Evolutionary conservation across 2,797 vertebrate species (phyloP), one percentile per base, ranked within the genome.

Genomic region (Phylloscopus collybita): DNA sequence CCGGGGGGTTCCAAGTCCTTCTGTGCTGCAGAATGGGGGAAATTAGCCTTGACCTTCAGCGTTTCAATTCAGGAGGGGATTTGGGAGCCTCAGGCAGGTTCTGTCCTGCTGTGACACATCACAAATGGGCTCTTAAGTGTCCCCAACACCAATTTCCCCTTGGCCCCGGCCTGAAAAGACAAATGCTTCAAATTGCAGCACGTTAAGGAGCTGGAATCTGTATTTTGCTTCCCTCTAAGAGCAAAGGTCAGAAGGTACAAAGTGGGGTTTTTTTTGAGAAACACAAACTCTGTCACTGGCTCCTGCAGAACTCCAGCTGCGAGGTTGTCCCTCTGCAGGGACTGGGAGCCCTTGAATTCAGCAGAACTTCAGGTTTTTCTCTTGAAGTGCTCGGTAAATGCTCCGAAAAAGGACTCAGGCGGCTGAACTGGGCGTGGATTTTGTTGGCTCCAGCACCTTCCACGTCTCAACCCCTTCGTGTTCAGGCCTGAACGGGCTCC

Each of bases 11-110:
- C 25, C 34, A 84, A 94, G 40, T n/a, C 88, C 45, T 45, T 59
- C 82, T 70, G 86, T 40, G 44, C 79, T 30, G 17, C 49, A 67
- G 54, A 93, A 91, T 3, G 29, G 67, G 32, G 21, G 64, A 64
- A 92, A 92, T 93, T 66, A 80, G 30, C 17, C 32, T 45, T 94
- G 95, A 88, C 95, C 91, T 95, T 94, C 83, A 92, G 53, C 47
- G 92, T 72, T 32, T 59, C 45, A 12, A 32, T 69, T 56, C 71
- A 71, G 79, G 83, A 70, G 73, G 71, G 67, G 27, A 47, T 79
- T 82, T 65, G 9, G 15, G 65, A 85, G 88, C 51, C 88, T 81
- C 29, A 56, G 62, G 86, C 81, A 57, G 83, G 25, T 49, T 76
- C 26, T 44, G 32, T 36, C 70, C 80, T 56, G 69, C 67, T 80